These are phyloP conservation scores for Formicarius rufipectus DNA, from an alignment of 2,113 vertebrate species.

Conservation along the genomic window DNA sequence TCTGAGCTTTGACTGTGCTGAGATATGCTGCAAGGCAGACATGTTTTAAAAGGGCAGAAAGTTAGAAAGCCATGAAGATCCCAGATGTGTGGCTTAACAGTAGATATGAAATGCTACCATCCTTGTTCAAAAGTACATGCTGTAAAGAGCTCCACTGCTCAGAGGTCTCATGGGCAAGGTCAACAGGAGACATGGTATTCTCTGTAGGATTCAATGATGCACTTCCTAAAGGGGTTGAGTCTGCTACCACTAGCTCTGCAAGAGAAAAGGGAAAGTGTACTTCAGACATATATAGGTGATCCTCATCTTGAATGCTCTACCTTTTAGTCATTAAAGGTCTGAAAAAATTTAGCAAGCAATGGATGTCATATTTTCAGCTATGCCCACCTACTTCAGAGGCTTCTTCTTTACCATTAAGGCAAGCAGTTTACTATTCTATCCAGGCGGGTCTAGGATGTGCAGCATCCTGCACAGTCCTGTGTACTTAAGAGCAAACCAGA, in stretches of 20 bases:
- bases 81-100: not conserved
- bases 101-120: not conserved
- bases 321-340: not conserved
- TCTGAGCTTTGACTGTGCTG: not conserved
- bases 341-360: not conserved
- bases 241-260: not conserved
- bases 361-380: not conserved
- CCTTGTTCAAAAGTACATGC: not conserved
- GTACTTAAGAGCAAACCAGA: not conserved
- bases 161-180: not conserved
- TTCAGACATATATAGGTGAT: not conserved
- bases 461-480: no score
- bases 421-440: not conserved
- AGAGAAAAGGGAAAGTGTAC: not conserved
- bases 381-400: not conserved
- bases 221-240: not conserved
- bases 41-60: not conserved
- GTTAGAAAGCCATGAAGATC: not conserved
- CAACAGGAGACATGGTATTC: not conserved
- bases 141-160: not conserved
- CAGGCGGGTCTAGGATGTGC: no score
- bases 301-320: accelerated
- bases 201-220: accelerated
- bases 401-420: not conserved
- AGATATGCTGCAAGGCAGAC: not conserved